Evolutionary conservation across 2,113 vertebrate genomes (phyloP).

Genomic region (Cyprinodon brontotheroides): DNA sequence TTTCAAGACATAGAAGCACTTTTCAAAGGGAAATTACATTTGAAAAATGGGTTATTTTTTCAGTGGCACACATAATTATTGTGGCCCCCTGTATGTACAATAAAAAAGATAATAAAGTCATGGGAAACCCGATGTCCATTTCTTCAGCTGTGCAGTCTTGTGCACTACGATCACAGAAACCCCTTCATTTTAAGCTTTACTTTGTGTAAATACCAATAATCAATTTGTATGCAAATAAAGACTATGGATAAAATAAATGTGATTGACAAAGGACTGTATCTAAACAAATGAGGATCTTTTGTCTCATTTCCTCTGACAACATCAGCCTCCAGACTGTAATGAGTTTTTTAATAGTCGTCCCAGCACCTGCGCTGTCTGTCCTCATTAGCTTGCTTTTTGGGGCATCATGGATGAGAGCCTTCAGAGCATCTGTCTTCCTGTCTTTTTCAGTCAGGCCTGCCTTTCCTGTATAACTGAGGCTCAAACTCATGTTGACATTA

Average conservation of each 20-base stretch:
- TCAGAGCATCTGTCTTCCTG: conserved; percentile 17
- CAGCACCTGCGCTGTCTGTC: conserved; percentile 22
- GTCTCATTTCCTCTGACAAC: conserved; percentile 2
- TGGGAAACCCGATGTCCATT: background rate
- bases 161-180: background rate
- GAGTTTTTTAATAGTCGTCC: conserved; percentile 15
- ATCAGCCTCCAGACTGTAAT: background rate
- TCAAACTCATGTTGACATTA: conserved; percentile 29
- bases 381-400: conserved; percentile 47
- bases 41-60: no score
- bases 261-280: conserved; percentile 20
- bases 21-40: no score
- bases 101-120: background rate
- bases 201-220: conserved; percentile 8
- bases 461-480: conserved; percentile 4
- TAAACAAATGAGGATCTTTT: conserved; percentile 6
- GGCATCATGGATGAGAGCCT: conserved; percentile 21
- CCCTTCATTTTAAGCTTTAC: conserved; percentile 17
- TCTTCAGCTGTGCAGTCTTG: background rate
- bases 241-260: background rate
- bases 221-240: background rate
- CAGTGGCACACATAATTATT: no score
- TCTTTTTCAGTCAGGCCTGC: conserved; percentile 1
- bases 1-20: no score
- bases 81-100: no score